These are phyloP conservation scores for Drosophila sp. DNA, from an alignment of 1,140 invertebrate species.

Conservation along the genomic window DNA sequence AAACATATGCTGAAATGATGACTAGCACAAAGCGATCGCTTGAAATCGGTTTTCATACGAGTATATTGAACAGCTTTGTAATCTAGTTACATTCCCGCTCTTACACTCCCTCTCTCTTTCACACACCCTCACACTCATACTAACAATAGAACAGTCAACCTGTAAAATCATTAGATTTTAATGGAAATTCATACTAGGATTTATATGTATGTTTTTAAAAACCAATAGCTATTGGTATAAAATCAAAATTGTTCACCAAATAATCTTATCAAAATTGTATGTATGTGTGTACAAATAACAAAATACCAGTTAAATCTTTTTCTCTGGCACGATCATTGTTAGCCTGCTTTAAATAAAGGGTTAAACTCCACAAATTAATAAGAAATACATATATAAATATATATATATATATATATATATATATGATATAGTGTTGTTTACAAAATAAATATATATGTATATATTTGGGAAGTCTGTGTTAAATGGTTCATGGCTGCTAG, in stretches of 20 bases:
- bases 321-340: conserved; percentile 18
- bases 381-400: conserved; percentile 22
- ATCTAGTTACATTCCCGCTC: conserved; percentile 36
- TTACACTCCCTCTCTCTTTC: not conserved
- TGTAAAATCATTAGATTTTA: conserved; percentile 45
- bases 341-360: conserved; percentile 7
- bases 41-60: conserved; percentile 6
- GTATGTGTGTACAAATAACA: conserved; percentile 21
- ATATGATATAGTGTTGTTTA: conserved; percentile 11
- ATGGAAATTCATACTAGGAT: conserved; percentile 33
- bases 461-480: conserved; percentile 9
- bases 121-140: not conserved
- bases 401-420: conserved; percentile 22
- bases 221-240: conserved; percentile 23
- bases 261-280: conserved; percentile 23
- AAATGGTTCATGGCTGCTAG: conserved; percentile 5
- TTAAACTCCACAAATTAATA: conserved; percentile 10
- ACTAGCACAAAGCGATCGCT: conserved; percentile 33
- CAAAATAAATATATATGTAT: conserved; percentile 20
- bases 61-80: conserved; percentile 24
- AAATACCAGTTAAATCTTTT: conserved; percentile 2
- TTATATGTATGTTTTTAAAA: conserved; percentile 50
- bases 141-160: conserved; percentile 29
- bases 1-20: conserved; percentile 40
- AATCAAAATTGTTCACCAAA: conserved; percentile 33